Evolutionary conservation across 2,113 vertebrate genomes (phyloP).

Genomic region (Alaudala cheleensis): DNA sequence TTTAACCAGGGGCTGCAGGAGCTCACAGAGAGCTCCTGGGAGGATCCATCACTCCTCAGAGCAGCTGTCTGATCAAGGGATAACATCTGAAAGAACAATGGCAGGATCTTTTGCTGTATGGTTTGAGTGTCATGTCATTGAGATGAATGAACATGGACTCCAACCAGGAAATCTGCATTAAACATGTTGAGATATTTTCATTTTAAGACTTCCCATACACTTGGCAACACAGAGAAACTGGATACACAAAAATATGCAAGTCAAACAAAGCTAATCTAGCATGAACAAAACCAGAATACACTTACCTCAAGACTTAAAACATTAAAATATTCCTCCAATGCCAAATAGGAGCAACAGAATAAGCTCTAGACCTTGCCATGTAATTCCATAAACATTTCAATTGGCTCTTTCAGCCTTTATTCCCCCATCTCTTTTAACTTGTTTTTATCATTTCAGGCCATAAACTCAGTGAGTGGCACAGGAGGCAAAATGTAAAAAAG

Average conservation of each 20-base stretch:
- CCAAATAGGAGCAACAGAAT: not conserved
- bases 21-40: constrained; percentile 17
- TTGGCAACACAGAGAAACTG: constrained; percentile 6
- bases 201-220: not conserved
- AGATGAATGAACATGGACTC: not conserved
- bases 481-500: not conserved
- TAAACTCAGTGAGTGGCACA: not conserved
- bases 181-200: not conserved
- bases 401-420: not conserved
- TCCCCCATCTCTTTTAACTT: not conserved
- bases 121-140: not conserved
- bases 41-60: constrained; percentile 3
- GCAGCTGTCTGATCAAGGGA: not conserved
- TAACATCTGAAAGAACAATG: constrained; percentile 7
- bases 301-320: not conserved
- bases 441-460: not conserved
- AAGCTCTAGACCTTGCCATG: not conserved
- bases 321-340: not conserved
- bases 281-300: constrained; percentile 14
- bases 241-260: constrained; percentile 21
- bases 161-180: not conserved
- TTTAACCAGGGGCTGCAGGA: constrained; percentile 12
- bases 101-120: not conserved
- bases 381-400: not conserved
- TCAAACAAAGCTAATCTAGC: constrained; percentile 31